Evolutionary conservation across 2,888 invertebrate species (phyloP), one percentile per base, ranked within the genome.

Genomic region (Opisthograptis luteolata): DNA sequence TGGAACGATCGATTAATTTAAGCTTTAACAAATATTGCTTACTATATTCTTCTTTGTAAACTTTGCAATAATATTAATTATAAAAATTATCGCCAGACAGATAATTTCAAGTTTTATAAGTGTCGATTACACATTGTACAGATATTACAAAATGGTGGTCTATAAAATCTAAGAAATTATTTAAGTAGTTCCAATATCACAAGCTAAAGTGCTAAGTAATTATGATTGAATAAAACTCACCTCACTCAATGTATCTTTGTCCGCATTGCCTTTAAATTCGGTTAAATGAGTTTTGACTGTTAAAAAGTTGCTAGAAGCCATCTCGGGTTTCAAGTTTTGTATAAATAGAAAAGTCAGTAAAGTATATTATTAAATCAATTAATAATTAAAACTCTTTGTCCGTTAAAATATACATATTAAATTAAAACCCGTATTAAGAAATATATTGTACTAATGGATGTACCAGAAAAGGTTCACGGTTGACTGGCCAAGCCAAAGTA

Each of bases 211-310:
- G 13, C 3, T n/a, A 8, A 5, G 12, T 3, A 4, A 37, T 20
- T 43, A 24, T 45, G 44, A 32, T 43, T 14, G 27, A 28, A 36
- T 39, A 37, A 36, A 20, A 72, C 86, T 85, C 68, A 91, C 91
- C 87, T 91, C 91, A 63, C 91, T 91, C 64, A 87, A 46, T 14
- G 87, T 87, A 66, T 91, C 91, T 67, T 82, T 88, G 65, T 91
- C 91, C 28, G 86, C 81, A 75, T 78, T 84, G 55, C 73, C 77
- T 76, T 86, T 88, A 55, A 91, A 87, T 68, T 91, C 91, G 40
- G 87, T 76, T 76, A 91, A 70, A 78, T 89, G 89, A 17, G 87
- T 85, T 82, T 91, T 91, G 46, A 86, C 81, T 34, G 79, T 74
- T 82, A 87, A 80, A 76, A 76, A 85, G 62, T 84, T 84, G 32